phyloP scores from a whole-genome alignment of 2,113 vertebrate species.

The Lontra canadensis region DNA sequence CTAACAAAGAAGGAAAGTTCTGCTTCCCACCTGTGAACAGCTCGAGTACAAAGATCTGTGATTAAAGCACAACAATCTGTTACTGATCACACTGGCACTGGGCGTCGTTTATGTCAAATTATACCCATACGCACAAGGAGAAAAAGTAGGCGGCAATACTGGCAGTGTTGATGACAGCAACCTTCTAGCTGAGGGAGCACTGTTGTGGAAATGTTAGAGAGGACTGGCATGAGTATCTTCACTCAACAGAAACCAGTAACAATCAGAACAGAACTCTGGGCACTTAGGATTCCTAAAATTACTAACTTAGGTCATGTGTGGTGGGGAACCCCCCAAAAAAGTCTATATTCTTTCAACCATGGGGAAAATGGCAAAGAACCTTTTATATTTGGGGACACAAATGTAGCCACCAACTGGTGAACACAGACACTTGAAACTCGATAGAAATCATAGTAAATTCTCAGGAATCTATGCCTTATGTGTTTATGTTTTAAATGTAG shows the following conservation, averaged over 20 bases:
- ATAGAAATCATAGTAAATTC: background rate
- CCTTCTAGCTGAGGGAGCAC: background rate
- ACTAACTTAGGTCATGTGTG: background rate
- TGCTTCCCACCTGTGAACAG: background rate
- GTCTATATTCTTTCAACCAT: background rate
- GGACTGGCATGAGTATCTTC: background rate
- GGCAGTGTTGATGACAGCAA: background rate
- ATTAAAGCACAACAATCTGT: background rate
- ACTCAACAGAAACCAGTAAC: background rate
- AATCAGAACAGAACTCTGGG: background rate
- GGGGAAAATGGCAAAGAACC: background rate
- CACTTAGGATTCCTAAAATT: background rate
- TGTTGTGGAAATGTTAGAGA: background rate
- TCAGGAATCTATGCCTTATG: background rate
- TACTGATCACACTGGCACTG: background rate
- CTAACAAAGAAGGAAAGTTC: background rate
- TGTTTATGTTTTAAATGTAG: background rate
- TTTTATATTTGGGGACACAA: background rate
- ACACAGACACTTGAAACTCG: background rate
- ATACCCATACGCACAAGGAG: background rate
- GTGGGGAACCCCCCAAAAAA: background rate
- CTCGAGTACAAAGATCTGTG: background rate
- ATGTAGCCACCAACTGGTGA: background rate
- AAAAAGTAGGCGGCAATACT: background rate
- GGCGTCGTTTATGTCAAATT: background rate